Conservation (phyloP, 2,888 invertebrate species). For the Smittia aterrima region DNA sequence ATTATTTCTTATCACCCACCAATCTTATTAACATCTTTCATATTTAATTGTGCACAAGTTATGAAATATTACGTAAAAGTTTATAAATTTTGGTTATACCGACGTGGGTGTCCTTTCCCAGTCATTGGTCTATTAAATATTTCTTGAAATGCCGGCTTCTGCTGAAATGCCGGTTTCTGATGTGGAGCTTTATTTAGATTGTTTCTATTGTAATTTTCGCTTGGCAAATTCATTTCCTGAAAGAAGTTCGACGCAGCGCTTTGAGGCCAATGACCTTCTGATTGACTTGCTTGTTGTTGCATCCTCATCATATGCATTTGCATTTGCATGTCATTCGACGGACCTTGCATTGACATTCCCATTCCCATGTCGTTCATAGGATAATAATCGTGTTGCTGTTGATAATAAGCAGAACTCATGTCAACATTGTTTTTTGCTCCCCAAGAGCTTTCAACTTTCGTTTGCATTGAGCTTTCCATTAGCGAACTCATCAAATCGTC, state of each 20-base stretch:
- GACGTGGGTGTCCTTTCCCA: too few species aligned
- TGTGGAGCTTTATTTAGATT: neutral
- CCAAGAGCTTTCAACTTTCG: too few species aligned
- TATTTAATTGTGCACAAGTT: too few species aligned
- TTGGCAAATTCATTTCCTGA: neutral
- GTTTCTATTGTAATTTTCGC: neutral
- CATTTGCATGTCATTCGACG: neutral
- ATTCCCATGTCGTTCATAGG: neutral
- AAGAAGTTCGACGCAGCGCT: neutral
- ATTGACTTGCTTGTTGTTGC: neutral
- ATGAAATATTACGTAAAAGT: too few species aligned
- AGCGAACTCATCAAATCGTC: slow-evolving; percentile 25
- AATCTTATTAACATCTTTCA: too few species aligned
- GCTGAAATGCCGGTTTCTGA: too few species aligned
- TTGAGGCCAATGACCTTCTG: neutral
- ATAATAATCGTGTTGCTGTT: neutral
- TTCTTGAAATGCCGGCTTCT: too few species aligned
- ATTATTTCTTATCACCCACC: too few species aligned
- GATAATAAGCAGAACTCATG: neutral
- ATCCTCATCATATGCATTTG: too few species aligned
- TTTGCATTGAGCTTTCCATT: slow-evolving; percentile 7
- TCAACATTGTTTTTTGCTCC: neutral
- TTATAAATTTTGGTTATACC: too few species aligned
- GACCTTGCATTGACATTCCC: neutral
- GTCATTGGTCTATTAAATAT: too few species aligned